Evolutionary conservation across 2,797 vertebrate species (phyloP).

Genomic region (Sylvilagus floridanus): DNA sequence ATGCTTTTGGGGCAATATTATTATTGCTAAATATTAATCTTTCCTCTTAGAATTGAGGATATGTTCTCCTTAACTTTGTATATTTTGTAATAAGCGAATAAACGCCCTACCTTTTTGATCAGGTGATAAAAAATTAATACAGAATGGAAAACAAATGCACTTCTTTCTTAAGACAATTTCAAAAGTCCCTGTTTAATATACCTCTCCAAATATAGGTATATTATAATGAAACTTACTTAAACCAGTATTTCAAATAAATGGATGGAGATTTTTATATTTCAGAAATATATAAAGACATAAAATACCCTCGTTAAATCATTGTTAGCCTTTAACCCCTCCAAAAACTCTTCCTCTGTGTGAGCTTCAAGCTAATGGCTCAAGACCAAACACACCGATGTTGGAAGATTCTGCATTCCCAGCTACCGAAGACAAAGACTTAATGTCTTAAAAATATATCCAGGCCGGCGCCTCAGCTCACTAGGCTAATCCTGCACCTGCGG

Average conservation of each 20-base stretch:
- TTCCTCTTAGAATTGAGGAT: background rate
- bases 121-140: background rate
- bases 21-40: background rate
- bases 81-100: background rate
- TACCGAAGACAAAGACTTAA: no score
- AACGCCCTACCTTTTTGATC: background rate
- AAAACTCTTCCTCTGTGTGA: background rate
- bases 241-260: background rate
- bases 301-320: background rate
- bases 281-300: background rate
- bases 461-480: no score
- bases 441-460: no score
- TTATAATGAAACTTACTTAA: background rate
- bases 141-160: background rate
- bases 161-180: background rate
- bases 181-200: background rate
- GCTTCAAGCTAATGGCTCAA: background rate
- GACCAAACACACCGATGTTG: background rate
- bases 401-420: background rate
- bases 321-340: background rate
- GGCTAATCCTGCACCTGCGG: no score
- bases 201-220: background rate
- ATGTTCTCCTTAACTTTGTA: background rate
- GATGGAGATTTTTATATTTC: background rate
- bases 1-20: background rate